These are phyloP conservation scores for Cephalopholis sonnerati DNA, from an alignment of 2,113 vertebrate genomes.

Conservation along the genomic window DNA sequence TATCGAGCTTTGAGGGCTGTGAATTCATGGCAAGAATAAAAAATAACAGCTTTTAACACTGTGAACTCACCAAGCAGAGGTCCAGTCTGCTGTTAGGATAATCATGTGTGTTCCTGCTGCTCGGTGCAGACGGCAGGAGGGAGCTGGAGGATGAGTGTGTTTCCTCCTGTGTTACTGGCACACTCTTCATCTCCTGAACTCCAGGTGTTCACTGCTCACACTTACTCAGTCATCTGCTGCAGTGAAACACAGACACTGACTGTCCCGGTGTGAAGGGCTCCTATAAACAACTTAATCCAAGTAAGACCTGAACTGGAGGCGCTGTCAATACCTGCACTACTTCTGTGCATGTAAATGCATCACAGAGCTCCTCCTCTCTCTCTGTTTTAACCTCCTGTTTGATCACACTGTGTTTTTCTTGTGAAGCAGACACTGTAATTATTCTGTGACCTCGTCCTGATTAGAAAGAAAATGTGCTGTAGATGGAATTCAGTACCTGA, in stretches of 20 bases:
- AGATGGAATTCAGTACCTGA: neutral
- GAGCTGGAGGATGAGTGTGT: constrained; percentile 4
- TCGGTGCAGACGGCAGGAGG: constrained; percentile 12
- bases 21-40: neutral
- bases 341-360: constrained; percentile 22
- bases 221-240: constrained; percentile 17
- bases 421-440: neutral
- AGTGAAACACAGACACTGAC: constrained; percentile 9
- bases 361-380: neutral
- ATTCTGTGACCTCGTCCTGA: constrained; percentile 1
- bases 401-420: neutral
- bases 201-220: constrained; percentile 3
- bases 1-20: neutral
- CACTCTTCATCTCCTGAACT: constrained; percentile 12
- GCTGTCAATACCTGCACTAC: constrained; percentile 1
- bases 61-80: neutral
- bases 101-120: neutral
- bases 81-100: neutral
- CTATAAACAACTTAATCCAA: constrained; percentile 20
- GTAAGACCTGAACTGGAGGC: neutral
- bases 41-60: constrained; percentile 15
- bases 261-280: neutral
- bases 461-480: neutral
- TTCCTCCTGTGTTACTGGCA: constrained; percentile 44
- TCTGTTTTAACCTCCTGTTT: neutral